Base-by-base conservation (phyloP, 35 echinoderm and acorn worm genomes). In the Ophiothrix spiculata region DNA sequence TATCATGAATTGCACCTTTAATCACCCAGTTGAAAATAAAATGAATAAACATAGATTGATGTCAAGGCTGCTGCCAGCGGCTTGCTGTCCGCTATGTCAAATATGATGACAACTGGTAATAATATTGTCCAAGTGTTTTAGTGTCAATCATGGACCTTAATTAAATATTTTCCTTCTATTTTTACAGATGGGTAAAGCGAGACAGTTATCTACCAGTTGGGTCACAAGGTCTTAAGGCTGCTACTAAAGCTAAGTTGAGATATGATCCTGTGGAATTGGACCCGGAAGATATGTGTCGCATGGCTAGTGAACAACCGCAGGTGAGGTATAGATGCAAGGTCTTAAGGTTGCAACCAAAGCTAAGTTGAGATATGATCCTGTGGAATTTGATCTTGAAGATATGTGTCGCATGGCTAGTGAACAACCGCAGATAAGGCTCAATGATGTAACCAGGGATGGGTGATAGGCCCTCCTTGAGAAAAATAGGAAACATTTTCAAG, bases 341-440 rank as follows among this genome's bases (percentile, higher is more conserved):
- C n/a, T n/a, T n/a, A 99, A 99, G 79, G 96, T 89, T 17, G 92
- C 92, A 0, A 94, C 92, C 33, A 99, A 92, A 84, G 96, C 96
- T 32, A 99, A 99, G 79, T 86, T 99, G 4, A 76, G 96, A 34
- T 99, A 99, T 40, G 96, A 99, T 56, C 95, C 96, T 4, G 88
- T 99, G 11, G 96, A 99, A 74, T 37, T 99, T 19, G 96, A 94
- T 45, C 92, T 89, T 0, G 96, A 94, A 54, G 91, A 94, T 15
- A 99, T 99, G 96, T 99, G 96, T 78, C 96, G 95, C 63, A 94
- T 94, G 96, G 96, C 96, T n/a, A 94, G 89, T 37, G 96, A 99
- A 74, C 89, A 99, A 56, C 96, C 96, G 1, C 92, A 94, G 42
- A n/a, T n/a, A n/a, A n/a, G n/a, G n/a, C n/a, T n/a, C n/a, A n/a